Conservation (phyloP, 1,140 invertebrate genomes). For the Heliconius hewitsoni region DNA sequence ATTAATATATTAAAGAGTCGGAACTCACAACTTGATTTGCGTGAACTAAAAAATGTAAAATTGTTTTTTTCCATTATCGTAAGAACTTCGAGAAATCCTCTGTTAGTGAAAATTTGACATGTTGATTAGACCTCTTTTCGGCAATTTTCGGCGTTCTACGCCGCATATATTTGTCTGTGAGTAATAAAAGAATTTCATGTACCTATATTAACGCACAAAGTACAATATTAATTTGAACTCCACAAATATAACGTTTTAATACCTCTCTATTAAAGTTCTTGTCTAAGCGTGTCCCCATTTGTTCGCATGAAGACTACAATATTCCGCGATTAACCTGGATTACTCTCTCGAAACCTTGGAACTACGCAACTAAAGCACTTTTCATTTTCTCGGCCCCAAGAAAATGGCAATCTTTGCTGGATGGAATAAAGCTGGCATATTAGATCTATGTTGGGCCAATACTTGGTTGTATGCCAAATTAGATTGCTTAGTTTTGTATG, state of each 20-base stretch:
- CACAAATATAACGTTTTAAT: not conserved
- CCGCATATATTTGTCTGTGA: not conserved
- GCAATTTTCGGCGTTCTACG: too few species aligned
- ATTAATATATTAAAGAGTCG: too few species aligned
- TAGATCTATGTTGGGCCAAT: slow-evolving; percentile 1
- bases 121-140: too few species aligned
- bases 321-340: slow-evolving; percentile 13
- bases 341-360: slow-evolving; percentile 11
- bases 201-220: not conserved
- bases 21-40: too few species aligned
- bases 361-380: slow-evolving; percentile 13
- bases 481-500: not conserved
- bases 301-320: slow-evolving; percentile 12
- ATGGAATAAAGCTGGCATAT: slow-evolving; percentile 6
- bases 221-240: not conserved
- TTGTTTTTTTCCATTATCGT: too few species aligned
- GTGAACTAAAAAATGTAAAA: too few species aligned
- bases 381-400: slow-evolving; percentile 1
- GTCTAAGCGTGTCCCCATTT: slow-evolving; percentile 4
- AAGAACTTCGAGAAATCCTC: too few species aligned
- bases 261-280: slow-evolving; percentile 5
- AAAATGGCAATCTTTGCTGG: slow-evolving; percentile 8
- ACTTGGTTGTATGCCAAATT: slow-evolving; percentile 6
- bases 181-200: not conserved
- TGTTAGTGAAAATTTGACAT: too few species aligned